A percentile compares a stretch with the other conserved stretches of the same genome.
These are phyloP conservation scores for Notothenia rossii DNA, from an alignment of 2,113 vertebrate species.

Conservation along the genomic window DNA sequence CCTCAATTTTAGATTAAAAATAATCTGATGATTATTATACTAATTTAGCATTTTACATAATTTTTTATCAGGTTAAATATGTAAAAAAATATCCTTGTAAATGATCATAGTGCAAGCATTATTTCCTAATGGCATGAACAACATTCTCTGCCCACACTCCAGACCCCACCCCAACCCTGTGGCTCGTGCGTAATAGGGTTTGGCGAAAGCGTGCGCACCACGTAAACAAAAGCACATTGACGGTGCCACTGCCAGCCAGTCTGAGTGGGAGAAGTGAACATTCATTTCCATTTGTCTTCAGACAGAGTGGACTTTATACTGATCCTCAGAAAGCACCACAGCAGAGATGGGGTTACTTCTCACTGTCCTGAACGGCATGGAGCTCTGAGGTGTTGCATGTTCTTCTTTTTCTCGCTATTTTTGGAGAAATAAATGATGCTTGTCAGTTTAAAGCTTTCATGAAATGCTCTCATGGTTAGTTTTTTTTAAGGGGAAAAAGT, in stretches of 20 bases:
- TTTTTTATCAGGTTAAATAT: too few species aligned
- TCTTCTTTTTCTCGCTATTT: background rate
- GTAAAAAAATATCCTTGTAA: background rate
- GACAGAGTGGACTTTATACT: slow-evolving; percentile 15
- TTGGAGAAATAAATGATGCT: background rate
- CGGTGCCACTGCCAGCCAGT: slow-evolving; percentile 56
- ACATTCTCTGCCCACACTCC: slow-evolving; percentile 22
- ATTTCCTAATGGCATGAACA: slow-evolving; percentile 27
- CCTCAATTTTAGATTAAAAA: too few species aligned
- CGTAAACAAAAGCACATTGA: slow-evolving; percentile 86
- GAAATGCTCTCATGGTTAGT: slow-evolving; percentile 16
- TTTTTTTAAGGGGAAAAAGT: background rate
- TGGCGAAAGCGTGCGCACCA: slow-evolving; percentile 63
- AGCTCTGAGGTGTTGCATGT: slow-evolving; percentile 40
- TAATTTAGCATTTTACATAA: too few species aligned
- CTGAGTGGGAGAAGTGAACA: slow-evolving; percentile 46
- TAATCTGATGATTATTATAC: too few species aligned
- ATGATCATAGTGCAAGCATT: slow-evolving; percentile 15
- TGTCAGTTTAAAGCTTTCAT: background rate
- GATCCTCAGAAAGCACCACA: background rate
- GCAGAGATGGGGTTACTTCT: slow-evolving; percentile 34
- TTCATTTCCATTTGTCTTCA: slow-evolving; percentile 23
- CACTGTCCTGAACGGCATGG: background rate
- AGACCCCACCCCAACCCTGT: slow-evolving; percentile 20
- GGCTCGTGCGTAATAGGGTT: slow-evolving; percentile 67